Base-by-base conservation (phyloP, 2,113 vertebrate genomes). In the Enhydra lutris region DNA sequence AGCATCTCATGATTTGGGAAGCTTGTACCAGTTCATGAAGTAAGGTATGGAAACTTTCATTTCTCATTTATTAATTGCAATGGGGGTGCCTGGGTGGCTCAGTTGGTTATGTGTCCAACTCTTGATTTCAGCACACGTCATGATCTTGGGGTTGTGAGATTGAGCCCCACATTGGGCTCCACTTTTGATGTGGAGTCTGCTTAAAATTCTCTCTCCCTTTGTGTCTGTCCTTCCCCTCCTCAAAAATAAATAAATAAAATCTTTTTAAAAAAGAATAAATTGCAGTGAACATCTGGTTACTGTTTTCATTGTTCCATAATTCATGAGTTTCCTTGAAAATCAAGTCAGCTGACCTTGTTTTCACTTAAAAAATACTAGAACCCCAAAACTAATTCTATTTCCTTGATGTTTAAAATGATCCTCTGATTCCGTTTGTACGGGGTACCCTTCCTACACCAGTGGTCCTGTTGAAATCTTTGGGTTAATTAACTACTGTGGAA, bases 331-430 rank as follows among this genome's bases (percentile, higher is more conserved):
- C 31, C 47, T 67, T 78, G 80, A 95, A 78, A 55, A 42, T 34
- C 20, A 45, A 17, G 7, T 67, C 23, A 45, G 39, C 17, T 91
- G 23, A 23, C 31, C 23, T 95, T 81, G 34, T 45, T 65, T 81
- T 87, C 55, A 74, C 29, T 24, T 80, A 52, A 80, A 95, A 78
- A 52, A 50, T 10, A 55, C 17, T 63, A 52, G 5, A 55, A 36
- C 6, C 15, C n/a, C 12, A 73, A 42, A 91, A 45, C 11, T 61
- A 73, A 73, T 63, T 71, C 45, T 86, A 50, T 79, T 94, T 67
- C 42, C 31, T 86, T 79, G 4, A 12, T 87, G 52, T 61, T 92
- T 73, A 86, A 59, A 91, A 59, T 91, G n/a, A 92, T n/a, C 42
- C 34, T 63, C 34, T 2, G 34, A 52, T 14, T 73, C 14, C 42